phyloP scores from a whole-genome alignment of 2,888 invertebrate species.

The Tenthredo mesomela region DNA sequence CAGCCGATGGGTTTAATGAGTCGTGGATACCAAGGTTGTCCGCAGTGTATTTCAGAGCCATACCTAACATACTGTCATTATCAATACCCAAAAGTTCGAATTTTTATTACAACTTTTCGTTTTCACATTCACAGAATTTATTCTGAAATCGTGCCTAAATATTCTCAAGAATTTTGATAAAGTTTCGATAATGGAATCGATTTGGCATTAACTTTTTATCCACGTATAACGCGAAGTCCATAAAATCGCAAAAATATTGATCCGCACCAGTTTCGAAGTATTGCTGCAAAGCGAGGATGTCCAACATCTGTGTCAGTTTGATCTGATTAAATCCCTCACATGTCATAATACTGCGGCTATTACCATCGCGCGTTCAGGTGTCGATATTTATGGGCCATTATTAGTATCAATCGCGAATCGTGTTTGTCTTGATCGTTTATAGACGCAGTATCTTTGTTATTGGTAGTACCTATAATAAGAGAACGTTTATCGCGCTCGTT shows the following conservation, averaged over 20 bases:
- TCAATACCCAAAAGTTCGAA: no score
- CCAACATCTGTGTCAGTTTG: constrained; percentile 57
- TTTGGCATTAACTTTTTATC: no score
- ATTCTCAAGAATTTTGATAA: no score
- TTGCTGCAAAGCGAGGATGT: background rate
- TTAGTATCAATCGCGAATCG: background rate
- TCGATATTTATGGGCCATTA: background rate
- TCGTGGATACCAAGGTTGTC: constrained; percentile 21
- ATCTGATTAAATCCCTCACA: constrained; percentile 61
- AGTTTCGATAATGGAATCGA: no score
- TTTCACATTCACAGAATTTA: no score
- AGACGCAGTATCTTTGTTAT: background rate
- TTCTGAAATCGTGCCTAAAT: no score
- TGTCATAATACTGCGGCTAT: constrained; percentile 57
- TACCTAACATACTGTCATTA: background rate
- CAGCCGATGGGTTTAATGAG: constrained; percentile 20
- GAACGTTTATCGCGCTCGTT: background rate
- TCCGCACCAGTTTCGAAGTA: no score
- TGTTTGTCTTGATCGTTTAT: background rate
- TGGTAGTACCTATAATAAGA: background rate
- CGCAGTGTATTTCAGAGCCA: background rate
- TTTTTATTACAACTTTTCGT: no score
- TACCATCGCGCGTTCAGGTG: background rate
- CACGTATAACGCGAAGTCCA: no score
- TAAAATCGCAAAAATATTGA: no score